phyloP scores from a whole-genome alignment of 2,113 vertebrate genomes.

The Triplophysa siluroides region DNA sequence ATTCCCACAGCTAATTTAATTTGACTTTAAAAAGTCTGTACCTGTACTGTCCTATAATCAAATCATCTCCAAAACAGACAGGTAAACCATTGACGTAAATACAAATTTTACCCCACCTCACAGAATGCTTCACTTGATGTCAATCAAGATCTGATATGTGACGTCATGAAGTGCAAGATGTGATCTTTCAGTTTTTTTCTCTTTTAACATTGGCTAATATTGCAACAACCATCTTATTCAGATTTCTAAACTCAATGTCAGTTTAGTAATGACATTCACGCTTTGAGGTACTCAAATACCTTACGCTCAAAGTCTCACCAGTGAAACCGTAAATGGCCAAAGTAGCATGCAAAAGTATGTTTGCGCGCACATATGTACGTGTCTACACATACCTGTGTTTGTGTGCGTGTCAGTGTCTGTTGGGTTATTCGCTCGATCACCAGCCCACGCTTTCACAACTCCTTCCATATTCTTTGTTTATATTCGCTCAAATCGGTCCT shows the following conservation, averaged over 20 bases:
- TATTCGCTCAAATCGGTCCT: conserved; percentile 86
- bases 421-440: conserved; percentile 47
- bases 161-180: neutral
- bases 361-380: conserved; percentile 34
- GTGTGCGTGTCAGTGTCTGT: conserved; percentile 43
- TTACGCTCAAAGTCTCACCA: conserved; percentile 23
- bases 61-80: neutral
- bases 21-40: too few relatives aligned
- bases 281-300: conserved; percentile 32
- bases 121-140: conserved; percentile 55
- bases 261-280: neutral
- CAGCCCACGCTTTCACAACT: conserved; percentile 68
- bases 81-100: conserved; percentile 62
- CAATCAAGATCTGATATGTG: conserved; percentile 50
- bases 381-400: conserved; percentile 50
- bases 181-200: neutral
- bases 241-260: neutral
- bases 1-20: conserved; percentile 37
- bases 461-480: conserved; percentile 82
- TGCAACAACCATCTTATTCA: neutral
- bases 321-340: conserved; percentile 46
- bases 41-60: neutral
- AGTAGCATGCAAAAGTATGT: conserved; percentile 44
- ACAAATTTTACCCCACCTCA: conserved; percentile 29
- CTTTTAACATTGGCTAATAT: neutral